phyloP scores from a whole-genome alignment of 2,797 vertebrate genomes.

The Fundulus diaphanus region DNA sequence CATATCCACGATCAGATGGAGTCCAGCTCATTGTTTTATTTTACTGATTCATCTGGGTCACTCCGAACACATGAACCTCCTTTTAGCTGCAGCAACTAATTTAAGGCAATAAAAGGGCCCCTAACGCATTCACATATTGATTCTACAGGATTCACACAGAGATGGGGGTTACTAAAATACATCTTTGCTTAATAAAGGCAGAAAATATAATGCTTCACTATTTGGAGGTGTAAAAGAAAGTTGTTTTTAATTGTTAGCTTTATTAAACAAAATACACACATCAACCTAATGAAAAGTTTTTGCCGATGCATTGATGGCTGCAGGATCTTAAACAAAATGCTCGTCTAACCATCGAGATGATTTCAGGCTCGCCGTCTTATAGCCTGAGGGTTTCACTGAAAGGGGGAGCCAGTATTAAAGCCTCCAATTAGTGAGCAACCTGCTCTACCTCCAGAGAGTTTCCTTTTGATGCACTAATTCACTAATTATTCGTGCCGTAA shows the following conservation, averaged over 20 bases:
- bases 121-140: not conserved
- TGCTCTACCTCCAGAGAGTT: slow-evolving; percentile 11
- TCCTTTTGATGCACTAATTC: slow-evolving; percentile 23
- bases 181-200: not conserved
- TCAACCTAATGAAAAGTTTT: not conserved
- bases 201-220: not conserved
- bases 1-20: not conserved
- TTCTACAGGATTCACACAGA: not conserved
- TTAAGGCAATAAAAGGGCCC: not conserved
- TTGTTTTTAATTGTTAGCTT: no score
- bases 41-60: no score
- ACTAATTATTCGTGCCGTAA: slow-evolving; percentile 11
- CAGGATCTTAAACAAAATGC: slow-evolving; percentile 1
- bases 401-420: slow-evolving; percentile 5
- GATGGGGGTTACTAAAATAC: not conserved
- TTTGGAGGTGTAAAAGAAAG: not conserved
- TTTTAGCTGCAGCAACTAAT: not conserved
- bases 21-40: not conserved
- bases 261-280: not conserved
- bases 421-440: slow-evolving; percentile 16
- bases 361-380: not conserved
- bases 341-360: not conserved
- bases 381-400: slow-evolving; percentile 13
- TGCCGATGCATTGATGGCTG: not conserved
- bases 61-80: no score